Evolutionary conservation across 1,140 invertebrate species (phyloP).

Genomic region (Probaryconus sp.): DNA sequence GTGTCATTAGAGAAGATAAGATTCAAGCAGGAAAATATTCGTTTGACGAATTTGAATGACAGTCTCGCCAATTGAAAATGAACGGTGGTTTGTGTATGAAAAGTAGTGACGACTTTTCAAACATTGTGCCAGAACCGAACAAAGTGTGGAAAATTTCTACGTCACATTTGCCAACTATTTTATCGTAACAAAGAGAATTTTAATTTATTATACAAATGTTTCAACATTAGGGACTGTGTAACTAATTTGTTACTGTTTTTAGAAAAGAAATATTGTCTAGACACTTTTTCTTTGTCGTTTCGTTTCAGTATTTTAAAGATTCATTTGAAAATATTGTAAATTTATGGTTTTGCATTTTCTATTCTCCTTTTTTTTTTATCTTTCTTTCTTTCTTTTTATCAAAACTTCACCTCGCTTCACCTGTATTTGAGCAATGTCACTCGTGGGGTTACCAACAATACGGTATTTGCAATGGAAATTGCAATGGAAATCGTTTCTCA

Average conservation of each 20-base stretch:
- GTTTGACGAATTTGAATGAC: constrained; percentile 27
- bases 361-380: constrained; percentile 24
- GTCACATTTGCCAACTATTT: background rate
- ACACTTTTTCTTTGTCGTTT: too few relatives aligned
- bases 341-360: too few relatives aligned
- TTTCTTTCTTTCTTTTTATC: constrained; percentile 41
- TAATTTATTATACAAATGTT: constrained; percentile 23
- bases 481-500: too few relatives aligned
- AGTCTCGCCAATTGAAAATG: constrained; percentile 31
- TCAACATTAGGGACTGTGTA: too few relatives aligned
- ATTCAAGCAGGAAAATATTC: constrained; percentile 37
- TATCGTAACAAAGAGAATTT: background rate
- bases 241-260: too few relatives aligned
- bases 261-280: too few relatives aligned
- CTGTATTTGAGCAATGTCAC: constrained; percentile 55
- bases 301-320: too few relatives aligned
- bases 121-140: constrained; percentile 5
- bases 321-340: too few relatives aligned
- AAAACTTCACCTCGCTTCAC: constrained; percentile 50
- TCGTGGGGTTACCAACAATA: constrained; percentile 66
- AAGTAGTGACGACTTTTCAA: constrained; percentile 6
- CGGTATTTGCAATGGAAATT: constrained; percentile 67
- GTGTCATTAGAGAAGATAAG: constrained; percentile 19
- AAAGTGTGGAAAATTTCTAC: constrained; percentile 26
- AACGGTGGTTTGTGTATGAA: constrained; percentile 23